Conservation (phyloP, 2,113 vertebrate genomes). For the Narcine bancroftii region DNA sequence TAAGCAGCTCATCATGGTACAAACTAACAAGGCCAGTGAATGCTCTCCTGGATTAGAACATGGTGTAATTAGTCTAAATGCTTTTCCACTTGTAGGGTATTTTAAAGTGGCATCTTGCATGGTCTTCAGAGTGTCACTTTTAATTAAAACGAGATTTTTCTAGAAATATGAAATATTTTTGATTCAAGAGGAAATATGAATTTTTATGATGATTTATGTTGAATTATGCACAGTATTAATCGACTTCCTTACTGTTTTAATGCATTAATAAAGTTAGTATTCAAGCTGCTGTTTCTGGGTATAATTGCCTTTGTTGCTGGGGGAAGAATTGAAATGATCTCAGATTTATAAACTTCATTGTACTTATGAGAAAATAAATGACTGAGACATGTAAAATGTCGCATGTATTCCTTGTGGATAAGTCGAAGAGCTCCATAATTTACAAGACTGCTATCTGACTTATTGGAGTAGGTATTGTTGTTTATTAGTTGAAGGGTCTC, state of each 20-base stretch:
- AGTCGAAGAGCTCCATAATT: background rate
- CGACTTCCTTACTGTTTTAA: background rate
- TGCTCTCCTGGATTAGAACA: background rate
- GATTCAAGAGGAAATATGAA: background rate
- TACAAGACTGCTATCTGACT: background rate
- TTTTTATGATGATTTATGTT: background rate
- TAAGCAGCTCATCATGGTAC: background rate
- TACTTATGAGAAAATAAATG: background rate
- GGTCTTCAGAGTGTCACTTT: background rate
- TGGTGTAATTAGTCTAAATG: slow-evolving; percentile 16
- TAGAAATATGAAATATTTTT: background rate
- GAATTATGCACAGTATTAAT: background rate
- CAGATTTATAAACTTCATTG: background rate
- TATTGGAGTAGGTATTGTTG: background rate
- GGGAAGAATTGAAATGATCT: background rate
- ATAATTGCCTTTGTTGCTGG: background rate
- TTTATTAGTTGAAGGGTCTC: background rate
- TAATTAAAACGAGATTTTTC: background rate
- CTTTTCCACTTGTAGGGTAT: background rate
- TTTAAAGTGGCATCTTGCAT: background rate
- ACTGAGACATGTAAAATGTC: background rate
- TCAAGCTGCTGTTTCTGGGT: background rate
- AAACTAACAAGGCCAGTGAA: background rate
- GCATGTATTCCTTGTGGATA: background rate
- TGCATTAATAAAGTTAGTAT: background rate